Conservation (phyloP, 2,113 vertebrate species). For the Poecilia latipinna region DNA sequence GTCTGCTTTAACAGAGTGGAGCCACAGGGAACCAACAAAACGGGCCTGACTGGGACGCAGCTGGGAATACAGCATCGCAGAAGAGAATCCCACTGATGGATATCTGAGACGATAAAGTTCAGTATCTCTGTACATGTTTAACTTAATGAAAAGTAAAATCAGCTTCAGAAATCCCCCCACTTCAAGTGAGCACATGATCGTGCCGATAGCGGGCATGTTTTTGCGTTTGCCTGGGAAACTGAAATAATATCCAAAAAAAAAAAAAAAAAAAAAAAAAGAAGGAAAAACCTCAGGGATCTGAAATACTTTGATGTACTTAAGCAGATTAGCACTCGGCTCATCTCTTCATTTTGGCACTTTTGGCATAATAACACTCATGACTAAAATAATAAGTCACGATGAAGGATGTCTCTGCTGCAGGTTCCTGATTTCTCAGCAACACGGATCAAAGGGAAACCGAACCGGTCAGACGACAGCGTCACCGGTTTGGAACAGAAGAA, state of each 20-base stretch:
- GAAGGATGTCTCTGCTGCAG: conserved; percentile 18
- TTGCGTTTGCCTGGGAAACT: conserved; percentile 27
- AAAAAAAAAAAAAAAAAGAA: background rate
- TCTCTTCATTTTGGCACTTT: conserved; percentile 29
- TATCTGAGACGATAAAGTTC: conserved; percentile 49
- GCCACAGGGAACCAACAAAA: conserved; percentile 66
- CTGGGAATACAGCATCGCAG: conserved; percentile 43
- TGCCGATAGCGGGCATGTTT: conserved; percentile 12
- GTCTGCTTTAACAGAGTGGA: conserved; percentile 45
- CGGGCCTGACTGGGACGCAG: conserved; percentile 63
- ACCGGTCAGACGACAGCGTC: background rate
- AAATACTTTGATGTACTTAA: conserved; percentile 42
- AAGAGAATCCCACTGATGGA: conserved; percentile 45
- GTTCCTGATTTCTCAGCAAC: conserved; percentile 14
- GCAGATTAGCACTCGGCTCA: conserved; percentile 25
- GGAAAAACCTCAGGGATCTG: conserved; percentile 8
- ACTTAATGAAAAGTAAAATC: conserved; percentile 29
- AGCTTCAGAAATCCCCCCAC: conserved; percentile 9
- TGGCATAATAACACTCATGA: conserved; percentile 23
- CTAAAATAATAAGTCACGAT: conserved; percentile 32
- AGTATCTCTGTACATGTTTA: conserved; percentile 37
- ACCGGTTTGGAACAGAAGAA: no score
- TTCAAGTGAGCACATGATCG: conserved; percentile 18
- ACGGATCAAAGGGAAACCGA: conserved; percentile 17
- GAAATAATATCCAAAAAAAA: conserved; percentile 19